Base-by-base conservation (phyloP, 2,888 invertebrate genomes). In the Buathra laborator region DNA sequence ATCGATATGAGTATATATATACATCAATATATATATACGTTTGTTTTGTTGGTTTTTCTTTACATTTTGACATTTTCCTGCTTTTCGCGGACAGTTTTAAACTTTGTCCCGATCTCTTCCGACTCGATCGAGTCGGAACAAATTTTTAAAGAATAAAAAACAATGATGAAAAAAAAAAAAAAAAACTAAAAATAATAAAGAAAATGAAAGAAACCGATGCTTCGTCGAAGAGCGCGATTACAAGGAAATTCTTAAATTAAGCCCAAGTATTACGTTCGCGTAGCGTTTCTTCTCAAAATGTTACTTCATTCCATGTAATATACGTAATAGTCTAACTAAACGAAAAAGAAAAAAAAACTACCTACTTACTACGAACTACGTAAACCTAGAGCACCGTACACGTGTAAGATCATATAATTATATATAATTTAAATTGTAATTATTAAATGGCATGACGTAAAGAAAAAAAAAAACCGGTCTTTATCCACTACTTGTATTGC, bases 221-320 rank as follows among this genome's bases (percentile, higher is more conserved):
- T 83, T 74, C 53, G n/a, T 68, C 70, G 29, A 32, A 48, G 75
- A 75, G 64, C 64, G 48, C 43, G 24, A 82, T 62, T 53, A 19
- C 51, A 66, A 62, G 64, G 24, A 64, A 86, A 88, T 87, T 85
- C 86, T 90, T 90, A 91, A 92, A 90, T 92, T 92, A 92, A 93
- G 92, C 93, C 92, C 93, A 93, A 93, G 93, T 93, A 94, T 93
- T 93, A 93, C 92, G 92, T 93, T 93, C 92, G 92, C 91, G 92
- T 93, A 93, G 93, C 92, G 92, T 92, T 92, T 92, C 88, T 91
- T 83, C 76, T 86, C 71, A 87, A 91, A 90, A 91, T 91, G 91
- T 91, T 91, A 93, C 91, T 94, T 93, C 94, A 94, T 94, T 94
- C 94, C 94, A 94, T 94, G 94, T 94, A 94, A 93, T 93, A 94